Evolutionary conservation across 2,113 vertebrate genomes (phyloP).

Genomic region (Mola mola): DNA sequence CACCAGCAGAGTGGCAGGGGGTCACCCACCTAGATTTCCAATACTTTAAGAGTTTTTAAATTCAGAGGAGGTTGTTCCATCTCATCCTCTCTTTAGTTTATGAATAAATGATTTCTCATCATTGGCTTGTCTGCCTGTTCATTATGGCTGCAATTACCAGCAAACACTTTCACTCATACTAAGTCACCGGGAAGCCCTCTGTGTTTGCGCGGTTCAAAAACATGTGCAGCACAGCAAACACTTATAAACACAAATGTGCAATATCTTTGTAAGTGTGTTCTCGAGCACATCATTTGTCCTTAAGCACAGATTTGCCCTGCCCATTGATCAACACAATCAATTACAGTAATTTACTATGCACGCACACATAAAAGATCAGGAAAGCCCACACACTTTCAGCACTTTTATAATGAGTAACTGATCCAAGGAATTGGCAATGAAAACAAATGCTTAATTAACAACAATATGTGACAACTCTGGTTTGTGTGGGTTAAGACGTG

Average conservation of each 20-base stretch:
- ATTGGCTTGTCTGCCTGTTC: conserved; percentile 52
- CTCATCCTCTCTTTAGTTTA: conserved; percentile 60
- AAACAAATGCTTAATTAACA: too few species aligned
- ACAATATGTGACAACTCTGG: neutral
- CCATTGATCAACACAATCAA: conserved; percentile 56
- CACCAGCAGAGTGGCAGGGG: conserved; percentile 26
- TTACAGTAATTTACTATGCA: conserved; percentile 42
- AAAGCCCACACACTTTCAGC: conserved; percentile 7
- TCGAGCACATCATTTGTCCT: conserved; percentile 35
- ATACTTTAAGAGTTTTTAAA: conserved; percentile 50
- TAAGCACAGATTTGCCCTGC: conserved; percentile 35
- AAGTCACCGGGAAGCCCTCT: conserved; percentile 41
- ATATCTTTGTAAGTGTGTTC: conserved; percentile 20
- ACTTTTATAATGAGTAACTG: conserved; percentile 19
- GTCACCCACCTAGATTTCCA: conserved; percentile 23
- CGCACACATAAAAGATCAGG: conserved; percentile 6
- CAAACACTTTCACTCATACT: conserved; percentile 47
- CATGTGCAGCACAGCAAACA: conserved; percentile 16
- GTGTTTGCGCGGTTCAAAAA: too few species aligned
- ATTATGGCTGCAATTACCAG: conserved; percentile 53
- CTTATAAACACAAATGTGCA: conserved; percentile 10
- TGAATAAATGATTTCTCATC: conserved; percentile 68
- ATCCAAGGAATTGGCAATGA: too few species aligned
- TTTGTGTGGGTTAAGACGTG: conserved; percentile 20
- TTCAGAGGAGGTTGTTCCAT: conserved; percentile 61